Conservation (phyloP, 2,113 vertebrate species). For the Rallus limicola region DNA sequence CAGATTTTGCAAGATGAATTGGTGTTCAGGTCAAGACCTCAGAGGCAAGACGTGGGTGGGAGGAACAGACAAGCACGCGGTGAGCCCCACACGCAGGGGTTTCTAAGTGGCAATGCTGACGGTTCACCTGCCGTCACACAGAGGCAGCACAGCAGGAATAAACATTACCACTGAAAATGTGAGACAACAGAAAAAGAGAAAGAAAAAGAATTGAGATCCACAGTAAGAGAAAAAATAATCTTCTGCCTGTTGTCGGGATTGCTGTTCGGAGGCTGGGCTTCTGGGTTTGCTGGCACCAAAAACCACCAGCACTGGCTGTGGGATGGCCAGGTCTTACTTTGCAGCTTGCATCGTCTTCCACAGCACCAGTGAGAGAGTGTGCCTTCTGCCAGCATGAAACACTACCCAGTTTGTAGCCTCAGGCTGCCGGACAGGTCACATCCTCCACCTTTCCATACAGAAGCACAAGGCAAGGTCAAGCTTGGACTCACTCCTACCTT, state of each 20-base stretch:
- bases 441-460: not conserved
- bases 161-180: not conserved
- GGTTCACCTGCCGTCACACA: not conserved
- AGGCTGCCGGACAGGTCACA: not conserved
- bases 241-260: conserved; percentile 6
- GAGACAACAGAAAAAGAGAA: not conserved
- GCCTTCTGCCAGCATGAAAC: conserved; percentile 60
- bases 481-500: conserved; percentile 28
- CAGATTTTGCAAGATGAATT: conserved; percentile 9
- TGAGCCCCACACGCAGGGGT: not conserved
- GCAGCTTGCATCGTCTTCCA: conserved; percentile 66
- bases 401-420: not conserved
- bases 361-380: conserved; percentile 64
- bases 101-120: conserved; percentile 29
- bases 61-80: not conserved
- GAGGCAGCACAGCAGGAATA: not conserved
- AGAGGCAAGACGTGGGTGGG: not conserved
- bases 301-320: not conserved
- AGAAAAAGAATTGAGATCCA: not conserved
- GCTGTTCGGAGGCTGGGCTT: conserved; percentile 4
- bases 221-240: not conserved
- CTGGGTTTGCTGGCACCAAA: not conserved
- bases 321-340: not conserved
- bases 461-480: conserved; percentile 10
- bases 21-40: not conserved